Conservation (phyloP, 1,140 invertebrate species). For the Saccostrea glomerata region DNA sequence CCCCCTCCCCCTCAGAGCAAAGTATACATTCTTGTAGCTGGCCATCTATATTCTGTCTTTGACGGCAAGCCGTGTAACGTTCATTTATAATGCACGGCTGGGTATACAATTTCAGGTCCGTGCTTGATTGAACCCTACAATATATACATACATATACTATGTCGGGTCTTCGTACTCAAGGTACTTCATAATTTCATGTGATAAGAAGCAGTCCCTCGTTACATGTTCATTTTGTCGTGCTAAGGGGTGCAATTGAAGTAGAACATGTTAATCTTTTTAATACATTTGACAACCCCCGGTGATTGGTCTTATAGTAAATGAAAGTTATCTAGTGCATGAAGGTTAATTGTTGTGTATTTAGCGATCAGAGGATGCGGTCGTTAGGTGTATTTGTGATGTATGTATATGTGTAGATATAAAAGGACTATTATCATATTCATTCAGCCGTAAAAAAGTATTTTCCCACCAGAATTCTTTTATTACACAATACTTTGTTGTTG, state of each 20-base stretch:
- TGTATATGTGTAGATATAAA: too few relatives aligned
- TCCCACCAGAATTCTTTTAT: too few relatives aligned
- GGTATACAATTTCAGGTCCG: constrained; percentile 18
- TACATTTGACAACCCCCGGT: background rate
- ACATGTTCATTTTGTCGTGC: constrained; percentile 8
- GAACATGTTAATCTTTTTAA: background rate
- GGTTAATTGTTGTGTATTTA: constrained; percentile 9
- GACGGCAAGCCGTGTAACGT: background rate
- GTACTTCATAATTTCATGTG: background rate
- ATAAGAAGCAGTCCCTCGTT: background rate
- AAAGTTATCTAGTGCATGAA: constrained; percentile 24
- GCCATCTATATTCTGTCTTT: constrained; percentile 52
- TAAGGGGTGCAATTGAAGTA: background rate
- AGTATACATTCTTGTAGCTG: constrained; percentile 66
- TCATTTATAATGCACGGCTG: constrained; percentile 30
- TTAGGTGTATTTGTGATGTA: too few relatives aligned
- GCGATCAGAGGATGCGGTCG: too few relatives aligned
- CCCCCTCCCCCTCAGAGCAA: constrained; percentile 63
- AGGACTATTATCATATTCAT: too few relatives aligned
- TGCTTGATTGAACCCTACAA: constrained; percentile 7
- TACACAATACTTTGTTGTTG: too few relatives aligned
- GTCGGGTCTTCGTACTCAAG: background rate
- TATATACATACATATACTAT: background rate
- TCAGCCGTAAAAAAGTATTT: too few relatives aligned
- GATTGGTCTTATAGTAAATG: constrained; percentile 9